Base-by-base conservation (phyloP, 2,113 vertebrate genomes). In the Psephotus haematonotus region DNA sequence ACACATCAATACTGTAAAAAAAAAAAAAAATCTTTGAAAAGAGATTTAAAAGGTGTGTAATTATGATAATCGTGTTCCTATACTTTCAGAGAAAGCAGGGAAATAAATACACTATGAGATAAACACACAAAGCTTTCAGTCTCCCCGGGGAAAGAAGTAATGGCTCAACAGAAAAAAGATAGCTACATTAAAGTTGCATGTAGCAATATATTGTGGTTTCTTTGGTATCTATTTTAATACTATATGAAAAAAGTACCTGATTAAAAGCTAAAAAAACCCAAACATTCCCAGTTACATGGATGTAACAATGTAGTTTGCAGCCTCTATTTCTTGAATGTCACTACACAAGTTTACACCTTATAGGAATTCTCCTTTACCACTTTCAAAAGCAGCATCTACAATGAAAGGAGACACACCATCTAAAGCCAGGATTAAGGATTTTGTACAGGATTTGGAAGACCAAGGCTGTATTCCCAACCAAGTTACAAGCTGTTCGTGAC, bases 81-180 rank as follows among this genome's bases (percentile, higher is more conserved):
- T 39, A 59, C 53, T 92, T 81, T 71, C 53, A 82, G 63, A 77
- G 72, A 86, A 82, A 80, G 63, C 35, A 68, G 46, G 85, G 71
- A 94, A 94, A 96, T 92, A 95, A 92, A 88, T 64, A 93, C 17
- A 41, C 22, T 55, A 14, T 29, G 78, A 84, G 77, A 70, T 70
- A 85, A 94, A 94, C 46, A 90, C 25, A 7, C 44, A 78, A 78
- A 60, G 16, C 37, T 46, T 78, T 60, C 46, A 68, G 64, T 70
- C 79, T 82, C 94, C 94, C 39, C 50, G 50, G 17, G 76, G 7
- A 79, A 93, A 88, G 67, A 77, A 37, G 17, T 62, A 88, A 88
- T 65, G 29, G 64, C 52, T 91, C 20, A 90, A 46, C 5, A 68
- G 60, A 27, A 87, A 87, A 84, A 67, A 27, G 1, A 35, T 1